Conservation (phyloP, 2,888 invertebrate genomes). For the Papilio gigon region DNA sequence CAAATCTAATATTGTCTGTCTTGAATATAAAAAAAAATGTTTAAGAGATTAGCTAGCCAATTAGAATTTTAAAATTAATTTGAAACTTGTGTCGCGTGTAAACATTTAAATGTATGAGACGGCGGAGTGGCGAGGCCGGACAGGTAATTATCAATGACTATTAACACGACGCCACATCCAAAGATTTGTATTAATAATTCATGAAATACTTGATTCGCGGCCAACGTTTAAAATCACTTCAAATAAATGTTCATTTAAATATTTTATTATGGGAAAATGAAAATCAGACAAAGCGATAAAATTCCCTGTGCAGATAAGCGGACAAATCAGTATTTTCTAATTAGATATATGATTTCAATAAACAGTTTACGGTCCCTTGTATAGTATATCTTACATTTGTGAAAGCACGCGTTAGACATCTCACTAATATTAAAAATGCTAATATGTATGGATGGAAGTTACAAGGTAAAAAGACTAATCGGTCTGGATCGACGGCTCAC, state of each 20-base stretch:
- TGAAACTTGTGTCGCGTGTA: not conserved
- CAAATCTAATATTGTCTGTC: not conserved
- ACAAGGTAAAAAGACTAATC: too few relatives aligned
- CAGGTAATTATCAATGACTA: slow-evolving; percentile 56
- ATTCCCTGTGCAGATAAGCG: too few relatives aligned
- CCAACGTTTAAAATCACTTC: slow-evolving; percentile 58
- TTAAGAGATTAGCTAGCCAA: not conserved
- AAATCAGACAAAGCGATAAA: not conserved
- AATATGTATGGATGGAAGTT: too few relatives aligned
- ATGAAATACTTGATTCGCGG: slow-evolving; percentile 67
- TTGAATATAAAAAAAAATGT: not conserved
- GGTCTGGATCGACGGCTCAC: too few relatives aligned
- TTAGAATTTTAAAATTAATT: slow-evolving; percentile 1
- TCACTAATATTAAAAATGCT: too few relatives aligned
- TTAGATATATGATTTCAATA: not conserved
- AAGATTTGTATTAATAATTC: slow-evolving; percentile 61
- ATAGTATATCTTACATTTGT: not conserved
- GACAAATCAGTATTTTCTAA: not conserved
- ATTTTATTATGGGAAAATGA: slow-evolving; percentile 52
- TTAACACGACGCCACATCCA: slow-evolving; percentile 53
- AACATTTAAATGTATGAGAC: slow-evolving; percentile 27
- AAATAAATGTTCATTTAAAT: slow-evolving; percentile 56
- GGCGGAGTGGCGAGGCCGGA: slow-evolving; percentile 24
- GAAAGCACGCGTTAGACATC: not conserved
- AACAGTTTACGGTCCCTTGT: not conserved